Percentiles rank a stretch among this genome's conserved stretches.
phyloP scores from a whole-genome alignment of 2,797 vertebrate genomes.

The Xenopus petersii region DNA sequence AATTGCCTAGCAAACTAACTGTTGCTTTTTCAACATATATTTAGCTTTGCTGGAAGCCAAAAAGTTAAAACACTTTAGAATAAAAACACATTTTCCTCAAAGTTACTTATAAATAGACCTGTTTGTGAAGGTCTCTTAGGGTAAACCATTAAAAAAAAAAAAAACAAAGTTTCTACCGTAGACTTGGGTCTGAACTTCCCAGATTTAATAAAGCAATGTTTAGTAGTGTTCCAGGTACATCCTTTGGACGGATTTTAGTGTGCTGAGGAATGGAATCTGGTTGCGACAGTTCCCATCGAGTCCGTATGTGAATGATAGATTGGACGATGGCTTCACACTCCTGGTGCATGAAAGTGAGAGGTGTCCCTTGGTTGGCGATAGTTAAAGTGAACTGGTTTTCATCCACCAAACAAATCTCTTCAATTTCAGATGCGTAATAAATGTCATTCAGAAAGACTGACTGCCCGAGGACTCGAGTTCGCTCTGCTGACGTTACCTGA shows the following conservation, averaged over 20 bases:
- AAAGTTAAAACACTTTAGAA: too few species aligned
- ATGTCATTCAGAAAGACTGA: constrained; percentile 96
- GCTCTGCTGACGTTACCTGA: constrained; percentile 93
- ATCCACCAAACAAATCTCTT: constrained; percentile 96
- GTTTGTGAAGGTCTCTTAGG: too few species aligned
- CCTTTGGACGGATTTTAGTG: constrained; percentile 97
- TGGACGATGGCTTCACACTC: constrained; percentile 97
- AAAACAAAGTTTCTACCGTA: constrained; percentile 70
- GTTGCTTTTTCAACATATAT: too few species aligned
- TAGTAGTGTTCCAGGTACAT: constrained; percentile 92
- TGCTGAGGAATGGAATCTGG: constrained; percentile 98
- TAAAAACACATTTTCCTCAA: too few species aligned
- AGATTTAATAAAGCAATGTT: constrained; percentile 96
- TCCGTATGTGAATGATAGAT: constrained; percentile 97
- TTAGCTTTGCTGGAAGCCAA: too few species aligned
- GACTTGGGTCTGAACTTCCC: constrained; percentile 95
- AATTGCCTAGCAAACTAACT: too few species aligned
- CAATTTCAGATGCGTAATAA: constrained; percentile 97
- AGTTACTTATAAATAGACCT: too few species aligned
- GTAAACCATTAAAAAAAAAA: too few species aligned
- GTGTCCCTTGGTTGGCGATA: constrained; percentile 97
- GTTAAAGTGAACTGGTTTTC: constrained; percentile 98
- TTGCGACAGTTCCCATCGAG: constrained; percentile 95
- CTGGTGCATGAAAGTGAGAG: constrained; percentile 98
- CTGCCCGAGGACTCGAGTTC: constrained; percentile 92